Evolutionary conservation across 2,113 vertebrate species (phyloP), one percentile per base, ranked within the genome.

Genomic region (Sporophila hypoxantha): DNA sequence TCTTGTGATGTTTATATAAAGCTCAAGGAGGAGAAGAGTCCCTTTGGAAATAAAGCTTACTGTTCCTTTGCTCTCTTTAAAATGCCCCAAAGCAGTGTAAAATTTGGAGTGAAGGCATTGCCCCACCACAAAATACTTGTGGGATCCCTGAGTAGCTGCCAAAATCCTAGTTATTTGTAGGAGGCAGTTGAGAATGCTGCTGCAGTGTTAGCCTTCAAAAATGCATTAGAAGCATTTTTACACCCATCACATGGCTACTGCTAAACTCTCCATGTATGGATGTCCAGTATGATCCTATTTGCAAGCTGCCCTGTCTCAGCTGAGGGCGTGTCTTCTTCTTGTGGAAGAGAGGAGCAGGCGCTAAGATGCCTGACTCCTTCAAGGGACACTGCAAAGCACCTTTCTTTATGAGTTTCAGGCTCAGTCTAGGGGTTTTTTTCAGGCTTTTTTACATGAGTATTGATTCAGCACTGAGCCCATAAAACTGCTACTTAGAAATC

Each of bases 161-260:
- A 89, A 23, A 93, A 87, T 60, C 61, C 36, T 82, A 21, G 52
- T 79, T 85, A 82, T 90, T 92, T 87, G 76, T 80, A 89, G 61
- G 53, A 87, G 53, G n/a, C 41, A 64, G 22, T 18, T 80, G 68
- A 87, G 49, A 90, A 41, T 82, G 30, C 20, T 90, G 81, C 60
- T 90, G 75, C 76, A 88, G 88, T 62, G 67, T 82, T 90, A 87
- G 67, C 68, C 68, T 88, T 94, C 68, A 90, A 80, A 91, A 93
- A 88, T 85, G 82, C 87, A 80, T 74, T 76, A 80, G 85, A 80
- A 85, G 68, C 68, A 5, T 89, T 94, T 95, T 87, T 74, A 67
- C 36, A 57, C 67, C 56, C 17, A n/a, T 80, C 82, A 67, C 47
- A 17, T 49, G n/a, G 52, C 68, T 91, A 44, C 71, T 87, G 82